Evolutionary conservation across 2,888 invertebrate species (phyloP), one percentile per base, ranked within the genome.

Genomic region (Aromia moschata): DNA sequence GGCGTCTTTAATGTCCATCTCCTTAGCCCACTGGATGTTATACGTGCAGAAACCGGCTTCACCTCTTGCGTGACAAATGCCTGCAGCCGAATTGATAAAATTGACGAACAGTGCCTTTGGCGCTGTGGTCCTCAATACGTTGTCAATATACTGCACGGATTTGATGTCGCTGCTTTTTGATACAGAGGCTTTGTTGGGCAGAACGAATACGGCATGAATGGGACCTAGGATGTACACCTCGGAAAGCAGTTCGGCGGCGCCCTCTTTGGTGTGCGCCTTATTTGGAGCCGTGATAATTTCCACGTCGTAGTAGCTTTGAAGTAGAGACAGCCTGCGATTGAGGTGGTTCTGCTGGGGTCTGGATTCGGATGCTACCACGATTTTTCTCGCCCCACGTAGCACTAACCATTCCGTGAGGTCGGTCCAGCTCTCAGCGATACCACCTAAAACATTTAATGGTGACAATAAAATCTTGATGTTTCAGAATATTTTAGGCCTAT

Each of bases 331-430:
- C 5, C 79, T 69, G 11, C 79, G 70, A 16, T 76, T 77, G 17
- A 79, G 66, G 60, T 76, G 69, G 15, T 86, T 82, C 77, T 95
- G 94, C 78, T 94, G 94, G 12, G 93, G 91, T 61, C 90, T 91
- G 15, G 84, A 83, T 36, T 95, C 87, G 0, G 94, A 93, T 0
- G 91, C 91, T 0, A 96, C 84, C 0, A 96, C 84, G 4, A 97
- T 76, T 70, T 90, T 89, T 67, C 84, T 86, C 0, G 92, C 95
- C 0, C 95, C 96, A 60, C 95, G 85, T 52, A 91, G 80, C 46
- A 94, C 86, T 70, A 98, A 81, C 94, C 94, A 96, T 73, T 94
- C 91, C 0, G 89, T 87, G 45, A 96, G 54, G 60, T 81, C 79
- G 1, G 74, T 71, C 79, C 80, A 81, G 3, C 71, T 63, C 43